A percentile compares a stretch with the other conserved stretches of the same genome.
Conservation (phyloP, 2,797 vertebrate genomes). For the Rallus crepitans region DNA sequence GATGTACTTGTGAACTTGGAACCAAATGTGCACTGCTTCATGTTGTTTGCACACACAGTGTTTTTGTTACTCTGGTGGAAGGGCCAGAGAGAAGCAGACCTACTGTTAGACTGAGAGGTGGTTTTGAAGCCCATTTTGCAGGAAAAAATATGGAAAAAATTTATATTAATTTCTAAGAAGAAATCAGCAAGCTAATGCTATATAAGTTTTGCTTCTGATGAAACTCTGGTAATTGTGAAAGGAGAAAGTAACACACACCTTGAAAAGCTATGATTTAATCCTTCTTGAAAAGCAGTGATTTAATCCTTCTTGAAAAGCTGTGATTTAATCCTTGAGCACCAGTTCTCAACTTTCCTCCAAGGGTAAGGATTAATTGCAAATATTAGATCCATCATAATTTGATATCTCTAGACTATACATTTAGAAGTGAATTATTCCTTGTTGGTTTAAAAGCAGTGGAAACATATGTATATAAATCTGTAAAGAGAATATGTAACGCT, state of each 20-base stretch:
- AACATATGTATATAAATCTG: not conserved
- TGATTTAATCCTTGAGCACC: not conserved
- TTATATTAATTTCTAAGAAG: not conserved
- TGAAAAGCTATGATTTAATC: not conserved
- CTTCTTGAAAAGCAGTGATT: not conserved
- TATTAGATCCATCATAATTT: not conserved
- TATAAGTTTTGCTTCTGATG: not conserved
- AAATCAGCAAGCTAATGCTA: not conserved
- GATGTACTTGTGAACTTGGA: not conserved
- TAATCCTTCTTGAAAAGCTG: not conserved
- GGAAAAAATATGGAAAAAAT: not conserved
- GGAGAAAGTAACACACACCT: not conserved
- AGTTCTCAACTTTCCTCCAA: not conserved
- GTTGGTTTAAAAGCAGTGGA: not conserved
- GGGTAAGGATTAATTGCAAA: not conserved
- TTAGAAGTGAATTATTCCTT: not conserved
- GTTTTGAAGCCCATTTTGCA: not conserved
- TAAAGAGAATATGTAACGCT: not conserved
- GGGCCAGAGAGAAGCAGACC: not conserved
- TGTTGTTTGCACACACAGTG: not conserved
- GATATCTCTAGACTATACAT: not conserved
- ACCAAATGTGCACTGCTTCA: not conserved
- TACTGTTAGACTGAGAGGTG: not conserved
- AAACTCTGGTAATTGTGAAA: not conserved
- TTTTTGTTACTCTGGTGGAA: not conserved